Base-by-base conservation (phyloP, 2,113 vertebrate species). In the Scomber japonicus region DNA sequence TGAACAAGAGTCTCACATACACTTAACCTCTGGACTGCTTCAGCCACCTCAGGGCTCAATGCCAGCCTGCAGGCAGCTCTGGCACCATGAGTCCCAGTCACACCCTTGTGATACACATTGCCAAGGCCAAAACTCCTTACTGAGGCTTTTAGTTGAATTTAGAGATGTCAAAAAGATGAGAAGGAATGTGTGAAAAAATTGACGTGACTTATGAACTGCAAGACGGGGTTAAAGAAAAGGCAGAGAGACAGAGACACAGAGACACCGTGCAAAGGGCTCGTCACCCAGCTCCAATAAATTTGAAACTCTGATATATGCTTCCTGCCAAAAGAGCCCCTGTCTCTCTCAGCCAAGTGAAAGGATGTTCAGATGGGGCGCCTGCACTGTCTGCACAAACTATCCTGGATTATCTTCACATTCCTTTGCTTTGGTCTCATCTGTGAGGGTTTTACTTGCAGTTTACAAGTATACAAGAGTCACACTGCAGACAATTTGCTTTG, bases 391-490 rank as follows among this genome's bases (percentile, higher is more conserved):
- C 71, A 85, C 78, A 88, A 84, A 87, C 73, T 64, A 80, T 68
- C 78, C 86, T 73, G 76, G 84, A 89, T 91, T 83, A 91, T 87
- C 73, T 57, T 78, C 81, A 88, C 89, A 91, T 91, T 93, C 90
- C 90, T 87, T 0, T 61, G 75, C 59, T 12, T 65, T 82, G 80
- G 71, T 81, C 85, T 88, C 83, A 88, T 83, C 60, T 35, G 49
- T 50, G 46, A 75, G 65, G 48, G 50, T 69, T 75, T 82, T 49
- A 66, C 66, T 53, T 46, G 60, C 59, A 65, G 31, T 68, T 82
- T 49, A 59, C 57, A 14, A 49, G 17, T 17, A 61, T 30, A 69
- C 6, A 57, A 1, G 2, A 74, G 45, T 13, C 55, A 9, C 16
- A 53, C 51, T 53, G 7, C 16, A 53, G 15, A 53, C 7, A n/a